phyloP scores from a whole-genome alignment of 2,113 vertebrate species.

The Maccullochella peelii region DNA sequence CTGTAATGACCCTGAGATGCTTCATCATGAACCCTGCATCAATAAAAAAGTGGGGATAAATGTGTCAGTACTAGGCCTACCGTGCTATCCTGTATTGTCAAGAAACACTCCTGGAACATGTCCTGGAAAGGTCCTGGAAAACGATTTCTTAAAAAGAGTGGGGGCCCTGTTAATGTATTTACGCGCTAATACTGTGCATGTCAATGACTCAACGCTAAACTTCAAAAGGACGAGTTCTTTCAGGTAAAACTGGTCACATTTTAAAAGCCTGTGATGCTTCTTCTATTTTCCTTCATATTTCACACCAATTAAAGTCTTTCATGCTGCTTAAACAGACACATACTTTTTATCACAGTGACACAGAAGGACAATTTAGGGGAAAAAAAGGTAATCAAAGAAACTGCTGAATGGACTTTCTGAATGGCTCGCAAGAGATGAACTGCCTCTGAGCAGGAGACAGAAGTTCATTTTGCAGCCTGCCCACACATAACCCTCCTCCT shows the following conservation, averaged over 20 bases:
- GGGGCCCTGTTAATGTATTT: too few relatives aligned
- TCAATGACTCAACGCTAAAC: background rate
- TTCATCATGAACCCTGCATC: too few relatives aligned
- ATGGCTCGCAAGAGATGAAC: slow-evolving; percentile 21
- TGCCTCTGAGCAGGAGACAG: slow-evolving; percentile 43
- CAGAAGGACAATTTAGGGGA: background rate
- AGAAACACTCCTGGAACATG: too few relatives aligned
- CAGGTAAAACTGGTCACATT: background rate
- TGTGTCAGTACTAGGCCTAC: too few relatives aligned
- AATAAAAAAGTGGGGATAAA: too few relatives aligned
- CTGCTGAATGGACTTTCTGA: slow-evolving; percentile 7
- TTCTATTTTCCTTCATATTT: background rate
- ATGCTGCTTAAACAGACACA: background rate
- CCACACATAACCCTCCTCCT: slow-evolving; percentile 48
- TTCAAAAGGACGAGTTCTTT: background rate
- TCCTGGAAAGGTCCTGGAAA: too few relatives aligned
- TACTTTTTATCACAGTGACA: background rate
- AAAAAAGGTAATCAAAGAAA: background rate
- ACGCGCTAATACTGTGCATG: too few relatives aligned
- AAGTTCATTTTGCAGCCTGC: slow-evolving; percentile 47
- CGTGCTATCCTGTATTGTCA: too few relatives aligned
- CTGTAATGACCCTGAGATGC: too few relatives aligned
- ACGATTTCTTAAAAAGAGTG: too few relatives aligned
- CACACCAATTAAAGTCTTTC: background rate
- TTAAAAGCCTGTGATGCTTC: background rate